Evolutionary conservation across 2,888 invertebrate species (phyloP), one percentile per base, ranked within the genome.

Genomic region (Heteromurus nitidus): DNA sequence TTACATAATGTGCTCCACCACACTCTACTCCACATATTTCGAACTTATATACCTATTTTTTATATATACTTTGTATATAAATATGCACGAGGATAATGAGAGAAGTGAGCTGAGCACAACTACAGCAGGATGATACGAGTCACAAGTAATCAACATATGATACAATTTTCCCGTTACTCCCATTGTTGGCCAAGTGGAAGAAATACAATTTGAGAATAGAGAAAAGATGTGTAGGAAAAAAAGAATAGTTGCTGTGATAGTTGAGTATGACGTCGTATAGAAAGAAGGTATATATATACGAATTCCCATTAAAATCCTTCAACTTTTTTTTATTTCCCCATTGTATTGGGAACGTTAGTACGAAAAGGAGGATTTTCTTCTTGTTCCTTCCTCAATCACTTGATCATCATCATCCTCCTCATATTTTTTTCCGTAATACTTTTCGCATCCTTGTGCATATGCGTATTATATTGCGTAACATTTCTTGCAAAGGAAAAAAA

Each of bases 111-210:
- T n/a, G n/a, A n/a, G n/a, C n/a, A n/a, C n/a, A n/a, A n/a, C n/a
- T n/a, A n/a, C n/a, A n/a, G n/a, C n/a, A n/a, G 75, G 75, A 75
- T 68, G 75, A 75, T 75, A 75, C 22, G 65, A 75, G 58, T 50
- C 24, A 76, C 42, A 69, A 60, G n/a, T 76, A 68, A 76, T 76
- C 76, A 76, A 60, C 58, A 13, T 30, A n/a, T n/a, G n/a, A n/a
- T n/a, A n/a, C n/a, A n/a, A n/a, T 60, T 44, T 76, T 69, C 76
- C 76, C 76, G 76, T 76, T 76, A 76, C 22, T 50, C 20, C 76
- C 58, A 69, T 60, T 76, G 62, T 62, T 62, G 62, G 73, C 64
- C 47, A 73, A 73, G 73, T 73, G 62, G 62, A 73, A 20, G 53
- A 69, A 58, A 58, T 50, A 36, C 16, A 62, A 16, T 13, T n/a